Evolutionary conservation across 2,888 invertebrate genomes (phyloP).

Genomic region (Acanthoscelides obtectus): DNA sequence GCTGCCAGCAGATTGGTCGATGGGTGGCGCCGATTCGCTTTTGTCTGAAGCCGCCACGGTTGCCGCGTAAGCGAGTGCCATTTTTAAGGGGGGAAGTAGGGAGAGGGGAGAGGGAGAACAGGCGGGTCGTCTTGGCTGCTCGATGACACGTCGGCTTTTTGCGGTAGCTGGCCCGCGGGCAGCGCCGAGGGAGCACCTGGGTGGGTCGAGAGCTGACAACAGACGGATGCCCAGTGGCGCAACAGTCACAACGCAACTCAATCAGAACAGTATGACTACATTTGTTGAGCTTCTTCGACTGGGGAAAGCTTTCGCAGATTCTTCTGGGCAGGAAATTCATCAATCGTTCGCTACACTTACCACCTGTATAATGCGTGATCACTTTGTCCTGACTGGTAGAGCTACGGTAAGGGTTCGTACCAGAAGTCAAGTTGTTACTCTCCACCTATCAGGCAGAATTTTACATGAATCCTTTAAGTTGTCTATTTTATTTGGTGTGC

Average conservation of each 20-base stretch:
- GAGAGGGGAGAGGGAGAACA: not conserved
- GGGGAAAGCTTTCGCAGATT: too few species aligned
- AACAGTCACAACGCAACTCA: not conserved
- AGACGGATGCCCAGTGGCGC: conserved; percentile 1
- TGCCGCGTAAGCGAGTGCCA: conserved; percentile 3
- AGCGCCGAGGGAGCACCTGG: conserved; percentile 52
- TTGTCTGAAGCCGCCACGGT: conserved; percentile 4
- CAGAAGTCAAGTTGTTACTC: too few species aligned
- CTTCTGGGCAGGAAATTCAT: too few species aligned
- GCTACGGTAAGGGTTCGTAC: too few species aligned
- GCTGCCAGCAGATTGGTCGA: not conserved
- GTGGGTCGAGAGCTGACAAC: conserved; percentile 36
- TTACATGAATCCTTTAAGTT: too few species aligned
- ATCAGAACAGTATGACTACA: too few species aligned
- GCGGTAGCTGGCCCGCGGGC: conserved; percentile 42
- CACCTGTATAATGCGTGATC: too few species aligned
- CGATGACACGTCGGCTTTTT: conserved; percentile 44
- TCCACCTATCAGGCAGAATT: too few species aligned
- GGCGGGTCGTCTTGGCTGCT: conserved; percentile 6
- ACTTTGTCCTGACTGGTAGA: too few species aligned
- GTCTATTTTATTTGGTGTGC: too few species aligned
- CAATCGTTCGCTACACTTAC: too few species aligned
- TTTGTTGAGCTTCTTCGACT: too few species aligned
- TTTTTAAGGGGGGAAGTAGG: not conserved
- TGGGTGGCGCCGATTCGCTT: not conserved